Evolutionary conservation across 2,113 vertebrate species (phyloP), one percentile per base, ranked within the genome.

Genomic region (Chloroceryle aenea): DNA sequence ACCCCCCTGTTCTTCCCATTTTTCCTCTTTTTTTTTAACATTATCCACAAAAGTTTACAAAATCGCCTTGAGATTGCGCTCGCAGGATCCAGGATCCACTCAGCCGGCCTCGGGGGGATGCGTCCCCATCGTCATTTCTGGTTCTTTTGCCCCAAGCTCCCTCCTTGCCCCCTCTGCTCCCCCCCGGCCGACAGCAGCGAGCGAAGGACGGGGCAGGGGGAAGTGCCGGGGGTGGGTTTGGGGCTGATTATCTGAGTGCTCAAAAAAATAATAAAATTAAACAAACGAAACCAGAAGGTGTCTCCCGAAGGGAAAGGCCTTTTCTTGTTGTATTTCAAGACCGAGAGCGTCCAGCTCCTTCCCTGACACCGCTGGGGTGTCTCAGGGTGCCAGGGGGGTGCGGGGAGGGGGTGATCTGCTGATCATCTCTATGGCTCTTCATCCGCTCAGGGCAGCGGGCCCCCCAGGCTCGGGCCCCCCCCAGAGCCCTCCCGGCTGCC

Each of bases 361-460:
- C 56, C 69, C 69, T 25, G 89, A 30, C 63, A 17, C 87, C 2
- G 7, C 48, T 58, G 67, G 42, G 52, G 74, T 58, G 68, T 48
- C 61, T 25, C 18, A 2, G 9, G 69, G 63, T 50, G 79, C 77
- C 26, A 3, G 82, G 66, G 66, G 75, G 40, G 22, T 2, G 0
- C 4, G 40, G 87, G 13, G 67, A 90, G 69, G 73, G 72, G 66
- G 50, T 62, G 76, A 62, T 74, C 67, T 61, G 40, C 56, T 62
- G 56, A 75, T 94, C 38, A 45, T 50, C 45, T 22, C 3, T 92
- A 97, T 93, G 95, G 90, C 93, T 96, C 95, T 95, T 93, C 3
- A 6, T 78, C 84, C 23, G 1, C 74, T 74, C 5, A 0, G 34
- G 93, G 50, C 87, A 81, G 64, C 0, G 6, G 52, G 55, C 64